Base-by-base conservation (phyloP, 2,888 invertebrate species). In the Eucriotettix oculatus region DNA sequence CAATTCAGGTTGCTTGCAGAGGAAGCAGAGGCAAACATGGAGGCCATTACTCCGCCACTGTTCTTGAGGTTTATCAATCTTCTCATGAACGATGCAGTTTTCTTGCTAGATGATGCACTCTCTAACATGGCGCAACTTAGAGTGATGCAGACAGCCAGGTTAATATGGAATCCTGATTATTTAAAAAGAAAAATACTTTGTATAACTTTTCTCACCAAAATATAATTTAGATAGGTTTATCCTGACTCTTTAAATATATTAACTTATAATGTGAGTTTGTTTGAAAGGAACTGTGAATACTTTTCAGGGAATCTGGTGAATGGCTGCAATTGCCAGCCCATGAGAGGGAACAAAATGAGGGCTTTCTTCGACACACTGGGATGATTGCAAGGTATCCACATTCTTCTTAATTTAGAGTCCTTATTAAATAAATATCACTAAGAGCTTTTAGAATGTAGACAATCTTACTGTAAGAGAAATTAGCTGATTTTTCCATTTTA, bases 81-180 rank as follows among this genome's bases (percentile, higher is more conserved):
- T 64, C 78, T 99, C 16, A 95, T 98, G 73, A 99, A 99, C 71
- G 98, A 99, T 76, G 95, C 96, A 59, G 95, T 96, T 44, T 98
- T 90, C 71, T 77, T 99, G 14, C 73, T 99, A 64, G 95, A 96
- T 71, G 96, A 97, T 71, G 93, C 94, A 0, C 78, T 92, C 14
- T 80, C 86, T 7, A 90, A 91, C 71, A 90, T 96, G 87, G 85
- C 89, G 58, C 89, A 92, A 72, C 82, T 96, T 61, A 83, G 87
- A 60, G 88, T 88, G 65, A 78, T 92, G 75, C 87, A 92, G 71
- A 78, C 84, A 65, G 83, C 85, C 10, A 84, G 84, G 84, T 48
- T 48, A 48, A 12, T 48, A 48, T 48, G 1, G 2, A 48, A 9
- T 48, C 2, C 48, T 48, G 44, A 11, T 44, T 14, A 44, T 10